Base-by-base conservation (phyloP, 1,140 invertebrate genomes). In the Monochamus saltuarius region DNA sequence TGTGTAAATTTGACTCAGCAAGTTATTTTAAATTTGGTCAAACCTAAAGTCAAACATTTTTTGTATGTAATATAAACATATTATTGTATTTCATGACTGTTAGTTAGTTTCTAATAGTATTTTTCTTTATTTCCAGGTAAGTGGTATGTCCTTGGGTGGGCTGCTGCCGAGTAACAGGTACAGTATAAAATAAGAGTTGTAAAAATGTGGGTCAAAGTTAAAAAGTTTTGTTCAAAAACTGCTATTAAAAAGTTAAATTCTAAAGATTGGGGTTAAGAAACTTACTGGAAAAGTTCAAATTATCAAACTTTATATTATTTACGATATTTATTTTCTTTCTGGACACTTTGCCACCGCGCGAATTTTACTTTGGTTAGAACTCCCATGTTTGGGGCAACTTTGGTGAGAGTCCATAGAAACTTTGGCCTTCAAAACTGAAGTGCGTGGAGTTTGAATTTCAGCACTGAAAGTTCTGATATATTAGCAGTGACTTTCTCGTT, bases 221-320 rank as follows among this genome's bases (percentile, higher is more conserved):
- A 47, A 45, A 64, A 67, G 61, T 67, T 67, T 67, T 67, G 65
- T 67, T 67, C 62, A 67, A 67, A 67, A 67, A 67, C 61, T 67
- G 59, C 65, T 67, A 67, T 67, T 67, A 67, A 67, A 67, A 67
- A 67, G 65, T 67, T 67, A 67, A 64, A 67, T 67, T 67, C 51
- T 56, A 59, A 57, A 62, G 65, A 62, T 64, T 55, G 61, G 60
- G 65, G 61, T 63, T 67, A 61, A 67, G 58, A 53, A 67, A 51
- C 62, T 59, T 56, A 36, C 51, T 59, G 40, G 55, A 45, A 59
- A 66, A 67, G 65, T 67, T 67, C 36, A 55, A 59, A 67, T 67
- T 61, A 64, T 64, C 62, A 67, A 64, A 67, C 59, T 64, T 64
- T 62, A 56, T 59, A 59, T 64, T 64, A 67, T 67, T 55, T 67